A percentile compares a stretch with the other conserved stretches of the same genome.
Evolutionary conservation across 35 echinoderm and acorn worm genomes (phyloP).

Genomic region (Patiria miniata): DNA sequence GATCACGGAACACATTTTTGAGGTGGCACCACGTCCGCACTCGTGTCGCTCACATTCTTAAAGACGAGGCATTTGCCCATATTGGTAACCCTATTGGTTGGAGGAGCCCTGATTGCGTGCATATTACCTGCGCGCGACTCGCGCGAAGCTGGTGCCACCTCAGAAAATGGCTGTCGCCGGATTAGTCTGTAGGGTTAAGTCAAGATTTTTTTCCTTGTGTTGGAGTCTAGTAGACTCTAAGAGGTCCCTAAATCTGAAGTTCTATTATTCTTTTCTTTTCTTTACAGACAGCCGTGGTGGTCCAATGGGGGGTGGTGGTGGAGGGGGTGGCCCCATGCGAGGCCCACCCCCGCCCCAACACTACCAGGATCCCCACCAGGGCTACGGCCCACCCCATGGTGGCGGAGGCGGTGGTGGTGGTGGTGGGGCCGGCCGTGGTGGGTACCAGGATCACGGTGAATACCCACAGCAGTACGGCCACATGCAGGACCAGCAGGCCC

Average conservation of each 20-base stretch:
- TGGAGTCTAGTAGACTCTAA: background rate
- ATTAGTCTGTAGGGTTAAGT: no score
- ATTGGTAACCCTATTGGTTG: no score
- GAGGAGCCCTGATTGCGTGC: no score
- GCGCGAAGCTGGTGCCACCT: no score
- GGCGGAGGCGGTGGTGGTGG: conserved; percentile 36
- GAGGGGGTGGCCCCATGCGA: conserved; percentile 28
- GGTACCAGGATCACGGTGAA: conserved; percentile 49
- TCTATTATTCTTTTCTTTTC: background rate
- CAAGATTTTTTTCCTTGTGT: background rate
- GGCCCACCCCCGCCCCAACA: conserved; percentile 26
- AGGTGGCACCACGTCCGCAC: no score
- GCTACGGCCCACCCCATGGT: conserved; percentile 15
- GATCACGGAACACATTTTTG: no score
- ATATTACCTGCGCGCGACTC: no score
- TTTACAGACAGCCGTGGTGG: conserved; percentile 6
- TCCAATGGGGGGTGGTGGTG: conserved; percentile 35
- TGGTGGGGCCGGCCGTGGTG: conserved; percentile 34
- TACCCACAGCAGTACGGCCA: conserved; percentile 53
- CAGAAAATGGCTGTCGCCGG: no score
- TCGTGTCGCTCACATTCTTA: no score
- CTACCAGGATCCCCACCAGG: conserved; percentile 70
- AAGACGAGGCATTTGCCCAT: no score
- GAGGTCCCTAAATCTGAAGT: background rate
- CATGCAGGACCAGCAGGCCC: conserved; percentile 66